Base-by-base conservation (phyloP, 2,113 vertebrate species). In the Mohoua ochrocephala region DNA sequence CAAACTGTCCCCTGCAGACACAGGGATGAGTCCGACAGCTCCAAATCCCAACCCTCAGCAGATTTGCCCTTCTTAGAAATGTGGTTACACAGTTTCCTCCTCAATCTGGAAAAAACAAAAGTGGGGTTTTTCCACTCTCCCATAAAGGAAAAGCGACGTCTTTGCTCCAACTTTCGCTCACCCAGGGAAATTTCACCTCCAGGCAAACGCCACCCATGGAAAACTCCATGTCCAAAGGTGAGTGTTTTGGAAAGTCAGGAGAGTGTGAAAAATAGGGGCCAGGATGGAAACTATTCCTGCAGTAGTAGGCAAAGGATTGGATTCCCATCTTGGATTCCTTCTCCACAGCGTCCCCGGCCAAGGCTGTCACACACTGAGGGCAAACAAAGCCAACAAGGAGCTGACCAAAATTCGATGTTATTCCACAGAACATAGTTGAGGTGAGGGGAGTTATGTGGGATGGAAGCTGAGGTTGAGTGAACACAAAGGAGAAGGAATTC, bases 401-500 rank as follows among this genome's bases (percentile, higher is more conserved):
- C 73, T 91, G 93, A 84, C 95, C 93, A 95, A 89, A 96, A 96
- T 94, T 88, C 88, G 71, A 2, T 91, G 93, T 88, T 96, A 75
- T 93, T 87, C 64, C 96, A 89, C 31, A 3, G 85, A 64, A 64
- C 96, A 97, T 97, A 97, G 88, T 96, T 97, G 96, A 96, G 96
- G 96, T 93, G 93, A 96, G 89, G 89, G 59, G 71, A 97, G 89
- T 78, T 89, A 81, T 95, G 95, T 87, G 95, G 91, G 57, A n/a
- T 93, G 92, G 95, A 68, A 84, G 95, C 17, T 39, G 91, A 96
- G 96, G 96, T 96, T 91, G 39, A 95, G 79, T 5, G 91, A 94
- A 57, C 92, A 96, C 91, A 96, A 95, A 96, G 92, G 91, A 93
- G 93, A 78, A 97, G 96, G 93, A 96, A 97, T 94, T 89, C 8